These are phyloP conservation scores for Drosophila micromelanica DNA, from an alignment of 1,140 invertebrate genomes.

Conservation along the genomic window DNA sequence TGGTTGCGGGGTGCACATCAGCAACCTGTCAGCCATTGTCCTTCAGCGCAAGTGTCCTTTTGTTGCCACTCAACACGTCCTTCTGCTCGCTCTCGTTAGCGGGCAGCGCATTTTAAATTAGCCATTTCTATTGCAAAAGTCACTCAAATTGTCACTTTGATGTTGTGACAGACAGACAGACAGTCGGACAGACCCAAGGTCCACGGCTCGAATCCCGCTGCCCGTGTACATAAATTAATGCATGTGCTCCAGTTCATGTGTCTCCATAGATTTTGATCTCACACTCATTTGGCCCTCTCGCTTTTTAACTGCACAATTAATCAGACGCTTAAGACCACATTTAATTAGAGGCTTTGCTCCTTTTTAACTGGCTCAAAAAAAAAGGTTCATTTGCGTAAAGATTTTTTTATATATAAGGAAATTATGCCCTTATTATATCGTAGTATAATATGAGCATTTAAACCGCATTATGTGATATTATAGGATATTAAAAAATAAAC, in stretches of 20 bases:
- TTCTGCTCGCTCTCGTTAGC: slow-evolving; percentile 14
- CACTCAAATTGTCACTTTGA: slow-evolving; percentile 83
- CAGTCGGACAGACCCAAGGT: slow-evolving; percentile 19
- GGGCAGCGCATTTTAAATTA: slow-evolving; percentile 77
- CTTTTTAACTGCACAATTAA: slow-evolving; percentile 74
- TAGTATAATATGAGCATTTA: slow-evolving; percentile 3
- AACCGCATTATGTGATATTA: neutral
- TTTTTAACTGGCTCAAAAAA: slow-evolving; percentile 53
- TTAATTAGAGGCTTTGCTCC: slow-evolving; percentile 66
- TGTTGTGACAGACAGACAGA: slow-evolving; percentile 68
- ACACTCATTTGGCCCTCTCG: slow-evolving; percentile 19
- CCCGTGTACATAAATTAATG: slow-evolving; percentile 37
- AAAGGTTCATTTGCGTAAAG: slow-evolving; percentile 35
- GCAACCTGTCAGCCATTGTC: slow-evolving; percentile 73
- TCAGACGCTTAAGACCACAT: slow-evolving; percentile 69
- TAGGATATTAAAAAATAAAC: too few species aligned
- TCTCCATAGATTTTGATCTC: slow-evolving; percentile 59
- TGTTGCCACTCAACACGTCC: slow-evolving; percentile 42
- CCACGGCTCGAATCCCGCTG: slow-evolving; percentile 11
- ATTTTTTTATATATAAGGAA: neutral
- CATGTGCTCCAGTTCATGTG: slow-evolving; percentile 13
- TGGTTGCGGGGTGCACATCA: slow-evolving; percentile 10
- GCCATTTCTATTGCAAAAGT: slow-evolving; percentile 61
- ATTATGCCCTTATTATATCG: neutral
- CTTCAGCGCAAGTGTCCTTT: slow-evolving; percentile 77